These are phyloP conservation scores for Blastomussa wellsi DNA, from an alignment of 92 coral and sea anemone species.

Conservation along the genomic window DNA sequence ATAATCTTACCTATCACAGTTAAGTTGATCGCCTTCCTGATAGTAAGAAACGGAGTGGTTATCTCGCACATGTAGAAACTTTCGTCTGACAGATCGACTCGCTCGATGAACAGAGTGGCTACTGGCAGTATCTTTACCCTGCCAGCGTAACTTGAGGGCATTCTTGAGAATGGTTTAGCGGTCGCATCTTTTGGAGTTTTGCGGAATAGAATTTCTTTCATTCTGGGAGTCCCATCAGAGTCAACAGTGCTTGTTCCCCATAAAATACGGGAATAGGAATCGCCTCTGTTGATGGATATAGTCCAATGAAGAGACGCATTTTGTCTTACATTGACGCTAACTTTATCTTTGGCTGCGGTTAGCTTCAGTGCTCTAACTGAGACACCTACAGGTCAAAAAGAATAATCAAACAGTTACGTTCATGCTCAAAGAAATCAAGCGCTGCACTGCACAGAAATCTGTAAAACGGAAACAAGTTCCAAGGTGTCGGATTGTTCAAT, in stretches of 20 bases:
- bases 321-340: constrained; percentile 63
- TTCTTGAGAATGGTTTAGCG: constrained; percentile 19
- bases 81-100: constrained; percentile 69
- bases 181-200: constrained; percentile 30
- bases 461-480: neutral
- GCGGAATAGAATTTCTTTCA: constrained; percentile 39
- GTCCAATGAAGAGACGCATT: constrained; percentile 73
- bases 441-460: neutral
- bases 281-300: constrained; percentile 37
- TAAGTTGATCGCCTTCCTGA: constrained; percentile 58
- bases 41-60: constrained; percentile 42
- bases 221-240: neutral
- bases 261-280: constrained; percentile 18
- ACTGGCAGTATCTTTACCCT: constrained; percentile 65
- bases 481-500: neutral
- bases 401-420: constrained; percentile 11
- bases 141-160: constrained; percentile 51
- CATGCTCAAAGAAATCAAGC: neutral
- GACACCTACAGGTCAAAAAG: constrained; percentile 45
- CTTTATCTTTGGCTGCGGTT: constrained; percentile 42
- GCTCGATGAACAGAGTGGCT: constrained; percentile 62
- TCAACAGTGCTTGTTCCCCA: constrained; percentile 68
- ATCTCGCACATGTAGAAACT: constrained; percentile 81
- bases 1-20: constrained; percentile 71
- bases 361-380: constrained; percentile 44